Base-by-base conservation (phyloP, 2,888 invertebrate species). In the Rhimphoctona megacephalus region DNA sequence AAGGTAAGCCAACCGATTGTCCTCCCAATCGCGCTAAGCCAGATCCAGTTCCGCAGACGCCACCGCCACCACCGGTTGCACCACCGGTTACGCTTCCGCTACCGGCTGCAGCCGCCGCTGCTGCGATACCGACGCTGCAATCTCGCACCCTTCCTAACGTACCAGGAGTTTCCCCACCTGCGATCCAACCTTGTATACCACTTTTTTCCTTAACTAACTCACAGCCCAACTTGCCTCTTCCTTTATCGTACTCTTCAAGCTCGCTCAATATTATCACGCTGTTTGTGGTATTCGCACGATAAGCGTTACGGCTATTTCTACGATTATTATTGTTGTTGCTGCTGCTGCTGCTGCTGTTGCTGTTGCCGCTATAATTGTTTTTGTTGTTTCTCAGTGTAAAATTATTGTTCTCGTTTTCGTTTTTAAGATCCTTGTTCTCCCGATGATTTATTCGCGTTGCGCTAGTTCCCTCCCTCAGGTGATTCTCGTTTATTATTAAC, bases 1-100 rank as follows among this genome's bases (percentile, higher is more conserved):
- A 52, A 95, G 89, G 84, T 78, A 70, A 11, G 8, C 70, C 61
- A 3, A 46, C 84, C 88, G 86, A 87, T 69, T 76, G 82, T 66
- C 81, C 84, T 3, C 61, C 88, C 14, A 95, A 95, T 95, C 95
- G 95, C 94, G 95, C 95, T 95, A 95, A 88, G 94, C 61, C 83
- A 19, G 95, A 87, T 95, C 95, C 95, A 22, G 72, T 77, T 49
- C 85, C 87, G 61, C 85, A 83, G 22, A 82, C 83, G 69, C 83
- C 88, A 80, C 84, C 81, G 78, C 83, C 80, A 2, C 69, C 57
- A 74, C 82, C 85, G 36, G 83, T 67, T 17, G 85, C 87, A 94
- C 95, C 95, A 94, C 95, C 95, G 17, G 69, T 69, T 14, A 61
- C 54, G 46, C 77, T 77, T 30, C 86, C 78, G 54, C 76, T 85